Conservation (phyloP, 2,888 invertebrate genomes). For the Ernsta delagoae region DNA sequence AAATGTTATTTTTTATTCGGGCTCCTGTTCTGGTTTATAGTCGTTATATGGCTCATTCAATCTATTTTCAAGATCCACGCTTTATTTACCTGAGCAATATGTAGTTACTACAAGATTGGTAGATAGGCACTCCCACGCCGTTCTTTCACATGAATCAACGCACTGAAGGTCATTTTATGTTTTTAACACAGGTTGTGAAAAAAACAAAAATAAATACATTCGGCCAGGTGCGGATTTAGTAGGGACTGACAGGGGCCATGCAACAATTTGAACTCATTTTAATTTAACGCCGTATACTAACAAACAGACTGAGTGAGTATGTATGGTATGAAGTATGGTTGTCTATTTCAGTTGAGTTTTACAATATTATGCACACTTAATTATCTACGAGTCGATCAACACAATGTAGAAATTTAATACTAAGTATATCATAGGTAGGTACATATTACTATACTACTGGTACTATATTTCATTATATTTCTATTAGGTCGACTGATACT, state of each 20-base stretch:
- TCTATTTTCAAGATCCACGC: constrained; percentile 37
- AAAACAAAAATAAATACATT: not conserved
- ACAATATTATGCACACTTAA: too few relatives aligned
- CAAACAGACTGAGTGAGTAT: too few relatives aligned
- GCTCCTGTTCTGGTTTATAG: not conserved
- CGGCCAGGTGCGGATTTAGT: constrained; percentile 11
- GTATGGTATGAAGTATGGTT: too few relatives aligned
- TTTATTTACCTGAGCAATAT: constrained; percentile 32
- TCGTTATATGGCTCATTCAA: constrained; percentile 33
- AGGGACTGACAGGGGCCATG: not conserved
- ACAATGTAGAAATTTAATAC: too few relatives aligned
- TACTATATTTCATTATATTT: too few relatives aligned
- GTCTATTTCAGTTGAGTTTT: too few relatives aligned
- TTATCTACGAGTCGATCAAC: too few relatives aligned
- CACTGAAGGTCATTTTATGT: constrained; percentile 30
- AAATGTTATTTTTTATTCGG: not conserved
- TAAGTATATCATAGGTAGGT: too few relatives aligned
- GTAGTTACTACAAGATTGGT: not conserved
- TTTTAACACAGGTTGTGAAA: constrained; percentile 22
- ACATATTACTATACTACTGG: too few relatives aligned
- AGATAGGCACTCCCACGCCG: constrained; percentile 18
- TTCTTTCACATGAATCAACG: constrained; percentile 28
- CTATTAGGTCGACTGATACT: too few relatives aligned
- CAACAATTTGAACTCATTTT: too few relatives aligned
- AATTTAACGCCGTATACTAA: too few relatives aligned